These are phyloP conservation scores for Drosophila repletoides DNA, from an alignment of 1,140 invertebrate species.

Conservation along the genomic window DNA sequence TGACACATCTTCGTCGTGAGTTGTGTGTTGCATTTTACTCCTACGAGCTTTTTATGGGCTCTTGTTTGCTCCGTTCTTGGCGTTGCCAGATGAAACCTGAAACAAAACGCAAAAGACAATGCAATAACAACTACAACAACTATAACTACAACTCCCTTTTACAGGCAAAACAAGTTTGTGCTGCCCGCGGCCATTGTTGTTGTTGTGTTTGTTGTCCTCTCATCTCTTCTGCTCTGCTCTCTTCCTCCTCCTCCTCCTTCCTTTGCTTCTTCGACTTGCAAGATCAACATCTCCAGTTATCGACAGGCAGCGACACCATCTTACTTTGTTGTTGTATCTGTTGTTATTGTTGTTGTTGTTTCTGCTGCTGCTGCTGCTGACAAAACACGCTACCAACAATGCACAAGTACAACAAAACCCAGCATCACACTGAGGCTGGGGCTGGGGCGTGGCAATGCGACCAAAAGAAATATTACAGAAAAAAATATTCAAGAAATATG, in stretches of 20 bases:
- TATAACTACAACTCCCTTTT: slow-evolving; percentile 69
- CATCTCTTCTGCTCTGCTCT: slow-evolving; percentile 22
- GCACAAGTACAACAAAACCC: slow-evolving; percentile 23
- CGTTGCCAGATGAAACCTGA: slow-evolving; percentile 77
- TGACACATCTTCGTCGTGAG: slow-evolving; percentile 71
- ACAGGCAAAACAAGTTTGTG: slow-evolving; percentile 77
- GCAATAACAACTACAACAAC: slow-evolving; percentile 56
- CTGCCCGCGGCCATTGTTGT: slow-evolving; percentile 61
- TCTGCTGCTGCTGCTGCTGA: slow-evolving; percentile 26
- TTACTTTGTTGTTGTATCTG: slow-evolving; percentile 42
- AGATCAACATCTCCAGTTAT: slow-evolving; percentile 79
- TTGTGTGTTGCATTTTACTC: slow-evolving; percentile 63
- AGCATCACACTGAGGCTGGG: slow-evolving; percentile 33
- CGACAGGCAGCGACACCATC: slow-evolving; percentile 64
- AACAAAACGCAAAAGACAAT: slow-evolving; percentile 76
- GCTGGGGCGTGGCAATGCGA: slow-evolving; percentile 36
- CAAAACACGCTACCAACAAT: slow-evolving; percentile 43
- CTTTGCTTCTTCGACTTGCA: slow-evolving; percentile 65
- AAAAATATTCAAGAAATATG: slow-evolving; percentile 32
- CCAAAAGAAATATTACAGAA: slow-evolving; percentile 2
- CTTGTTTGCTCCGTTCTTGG: slow-evolving; percentile 73
- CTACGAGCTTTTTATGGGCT: slow-evolving; percentile 71
- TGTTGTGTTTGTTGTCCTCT: slow-evolving; percentile 49
- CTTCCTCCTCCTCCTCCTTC: slow-evolving; percentile 46
- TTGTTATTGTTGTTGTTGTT: slow-evolving; percentile 12